phyloP scores from a whole-genome alignment of 2,888 invertebrate species.

The Tipula vernalis region DNA sequence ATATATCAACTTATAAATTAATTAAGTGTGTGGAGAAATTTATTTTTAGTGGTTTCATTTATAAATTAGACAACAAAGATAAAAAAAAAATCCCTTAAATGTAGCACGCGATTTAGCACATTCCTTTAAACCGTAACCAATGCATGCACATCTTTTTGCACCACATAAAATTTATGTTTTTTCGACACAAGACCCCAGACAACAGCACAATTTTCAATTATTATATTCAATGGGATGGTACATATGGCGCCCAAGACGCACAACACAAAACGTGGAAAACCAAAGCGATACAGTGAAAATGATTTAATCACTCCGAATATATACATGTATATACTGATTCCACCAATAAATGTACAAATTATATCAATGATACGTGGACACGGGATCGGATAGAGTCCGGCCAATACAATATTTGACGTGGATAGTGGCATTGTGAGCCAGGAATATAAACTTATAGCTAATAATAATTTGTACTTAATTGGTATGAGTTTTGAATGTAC shows the following conservation, averaged over 20 bases:
- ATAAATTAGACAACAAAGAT: background rate
- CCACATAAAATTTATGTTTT: constrained; percentile 94
- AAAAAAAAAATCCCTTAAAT: background rate
- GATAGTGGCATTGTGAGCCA: constrained; percentile 93
- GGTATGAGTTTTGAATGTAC: constrained; percentile 80
- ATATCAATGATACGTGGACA: constrained; percentile 75
- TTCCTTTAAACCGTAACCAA: constrained; percentile 44
- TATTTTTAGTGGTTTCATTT: background rate
- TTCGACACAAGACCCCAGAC: constrained; percentile 89
- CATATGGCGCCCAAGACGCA: constrained; percentile 77
- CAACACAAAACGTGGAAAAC: constrained; percentile 60
- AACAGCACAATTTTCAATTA: constrained; percentile 90
- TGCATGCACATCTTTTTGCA: constrained; percentile 76
- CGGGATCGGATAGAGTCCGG: constrained; percentile 74
- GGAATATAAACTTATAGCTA: constrained; percentile 84
- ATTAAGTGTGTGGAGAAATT: background rate
- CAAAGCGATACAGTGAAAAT: constrained; percentile 79
- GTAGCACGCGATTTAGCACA: background rate
- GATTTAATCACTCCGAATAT: constrained; percentile 95
- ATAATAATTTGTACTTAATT: constrained; percentile 59
- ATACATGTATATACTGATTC: constrained; percentile 94
- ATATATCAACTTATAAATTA: background rate
- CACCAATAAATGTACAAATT: constrained; percentile 80
- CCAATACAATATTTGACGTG: constrained; percentile 77
- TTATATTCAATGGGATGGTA: constrained; percentile 85